These are phyloP conservation scores for Drosophila barbarae DNA, from an alignment of 2,888 invertebrate species.

Conservation along the genomic window DNA sequence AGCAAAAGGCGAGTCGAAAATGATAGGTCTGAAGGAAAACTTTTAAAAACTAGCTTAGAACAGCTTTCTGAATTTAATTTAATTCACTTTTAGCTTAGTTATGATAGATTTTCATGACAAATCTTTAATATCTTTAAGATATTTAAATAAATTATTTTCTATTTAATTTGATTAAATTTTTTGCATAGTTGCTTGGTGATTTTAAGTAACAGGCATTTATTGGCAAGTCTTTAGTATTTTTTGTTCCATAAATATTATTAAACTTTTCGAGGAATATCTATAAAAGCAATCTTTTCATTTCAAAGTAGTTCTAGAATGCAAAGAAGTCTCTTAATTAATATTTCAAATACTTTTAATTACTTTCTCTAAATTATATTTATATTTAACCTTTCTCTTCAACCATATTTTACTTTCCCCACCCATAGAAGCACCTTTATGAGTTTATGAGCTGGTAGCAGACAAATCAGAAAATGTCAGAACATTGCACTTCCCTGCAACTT, in stretches of 20 bases:
- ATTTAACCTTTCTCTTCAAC: no score
- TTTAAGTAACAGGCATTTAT: no score
- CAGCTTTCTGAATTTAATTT: no score
- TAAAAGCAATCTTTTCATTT: rapidly evolving
- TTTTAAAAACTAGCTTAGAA: neutral
- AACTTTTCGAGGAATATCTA: neutral
- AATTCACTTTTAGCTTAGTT: no score
- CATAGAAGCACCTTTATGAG: neutral
- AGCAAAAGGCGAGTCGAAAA: no score
- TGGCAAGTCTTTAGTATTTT: neutral
- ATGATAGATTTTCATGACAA: no score
- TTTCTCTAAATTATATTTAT: neutral
- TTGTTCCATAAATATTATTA: neutral
- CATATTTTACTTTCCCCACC: neutral
- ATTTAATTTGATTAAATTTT: no score
- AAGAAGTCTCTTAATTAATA: neutral
- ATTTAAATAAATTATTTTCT: no score
- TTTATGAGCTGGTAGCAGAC: neutral
- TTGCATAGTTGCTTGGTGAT: no score
- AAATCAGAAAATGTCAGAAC: neutral
- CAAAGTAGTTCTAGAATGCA: rapidly evolving
- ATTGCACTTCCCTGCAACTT: constrained; percentile 6
- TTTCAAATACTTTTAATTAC: neutral
- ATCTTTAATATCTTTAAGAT: no score
- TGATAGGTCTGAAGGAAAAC: no score